Evolutionary conservation across 2,888 invertebrate species (phyloP).

Genomic region (Eupithecia inturbata): DNA sequence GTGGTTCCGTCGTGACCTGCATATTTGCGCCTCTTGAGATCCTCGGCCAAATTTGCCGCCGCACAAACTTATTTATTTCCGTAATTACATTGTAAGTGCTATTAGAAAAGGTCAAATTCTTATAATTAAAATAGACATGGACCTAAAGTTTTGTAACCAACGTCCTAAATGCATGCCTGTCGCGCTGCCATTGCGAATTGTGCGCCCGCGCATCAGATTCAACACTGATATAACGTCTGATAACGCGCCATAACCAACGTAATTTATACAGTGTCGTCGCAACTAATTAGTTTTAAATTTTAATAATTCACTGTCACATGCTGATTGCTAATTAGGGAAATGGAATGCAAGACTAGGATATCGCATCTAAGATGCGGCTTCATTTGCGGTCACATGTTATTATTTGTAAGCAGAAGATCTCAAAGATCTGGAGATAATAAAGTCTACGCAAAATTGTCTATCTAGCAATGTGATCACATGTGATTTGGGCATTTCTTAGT

Average conservation of each 20-base stretch:
- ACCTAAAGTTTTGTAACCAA: neutral
- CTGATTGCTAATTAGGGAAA: constrained; percentile 17
- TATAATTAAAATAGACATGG: too few species aligned
- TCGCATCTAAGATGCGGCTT: neutral
- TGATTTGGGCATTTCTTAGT: neutral
- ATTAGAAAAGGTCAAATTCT: too few species aligned
- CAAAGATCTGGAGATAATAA: neutral
- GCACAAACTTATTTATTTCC: too few species aligned
- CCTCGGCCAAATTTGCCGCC: too few species aligned
- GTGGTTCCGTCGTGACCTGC: too few species aligned
- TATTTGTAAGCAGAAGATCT: neutral
- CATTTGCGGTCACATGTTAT: neutral
- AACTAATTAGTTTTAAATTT: constrained; percentile 32
- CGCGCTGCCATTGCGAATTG: constrained; percentile 44
- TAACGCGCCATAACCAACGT: constrained; percentile 40
- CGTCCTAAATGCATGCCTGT: constrained; percentile 26
- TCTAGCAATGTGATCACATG: too few species aligned
- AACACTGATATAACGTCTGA: constrained; percentile 46
- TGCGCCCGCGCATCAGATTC: constrained; percentile 42
- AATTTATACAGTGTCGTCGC: constrained; percentile 34
- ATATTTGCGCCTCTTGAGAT: too few species aligned
- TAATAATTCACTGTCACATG: constrained; percentile 28
- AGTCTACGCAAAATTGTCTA: neutral
- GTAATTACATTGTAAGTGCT: too few species aligned
- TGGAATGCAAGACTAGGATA: constrained; percentile 3